Evolutionary conservation across 2,797 vertebrate genomes (phyloP).

Genomic region (Poecilia gillii): DNA sequence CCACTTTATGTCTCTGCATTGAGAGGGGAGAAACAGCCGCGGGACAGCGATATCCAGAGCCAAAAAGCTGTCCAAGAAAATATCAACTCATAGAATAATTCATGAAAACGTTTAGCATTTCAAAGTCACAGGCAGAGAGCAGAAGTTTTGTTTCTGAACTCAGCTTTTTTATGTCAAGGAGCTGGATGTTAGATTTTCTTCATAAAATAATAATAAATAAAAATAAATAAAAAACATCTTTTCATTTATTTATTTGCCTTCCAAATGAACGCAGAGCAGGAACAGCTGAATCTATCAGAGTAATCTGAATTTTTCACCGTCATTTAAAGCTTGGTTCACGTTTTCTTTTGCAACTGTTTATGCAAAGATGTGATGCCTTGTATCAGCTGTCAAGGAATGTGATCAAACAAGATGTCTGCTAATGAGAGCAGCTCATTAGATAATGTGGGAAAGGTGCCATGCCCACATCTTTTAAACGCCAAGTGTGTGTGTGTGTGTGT

Average conservation of each 20-base stretch:
- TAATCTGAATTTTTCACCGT: constrained; percentile 12
- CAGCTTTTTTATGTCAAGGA: constrained; percentile 5
- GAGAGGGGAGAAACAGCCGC: constrained; percentile 28
- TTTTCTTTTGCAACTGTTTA: constrained; percentile 9
- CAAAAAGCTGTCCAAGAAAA: constrained; percentile 32
- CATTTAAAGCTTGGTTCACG: constrained; percentile 10
- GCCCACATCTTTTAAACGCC: background rate
- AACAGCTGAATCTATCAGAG: background rate
- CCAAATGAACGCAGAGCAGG: constrained; percentile 25
- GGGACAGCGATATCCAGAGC: background rate
- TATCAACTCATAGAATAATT: constrained; percentile 23
- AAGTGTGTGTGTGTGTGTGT: background rate
- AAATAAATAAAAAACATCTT: background rate
- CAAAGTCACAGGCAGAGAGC: constrained; percentile 12
- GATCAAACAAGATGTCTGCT: constrained; percentile 13
- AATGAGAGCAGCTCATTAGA: constrained; percentile 1
- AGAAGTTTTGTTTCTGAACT: constrained; percentile 16
- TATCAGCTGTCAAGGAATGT: background rate
- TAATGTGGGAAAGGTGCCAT: background rate
- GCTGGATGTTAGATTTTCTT: constrained; percentile 2
- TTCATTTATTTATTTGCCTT: background rate
- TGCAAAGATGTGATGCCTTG: background rate
- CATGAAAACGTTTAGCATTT: constrained; percentile 10
- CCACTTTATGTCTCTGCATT: constrained; percentile 11
- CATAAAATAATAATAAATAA: background rate